A percentile compares a stretch with the other conserved stretches of the same genome.
Conservation (phyloP, 2,888 invertebrate species). For the Seira sanloemensis region DNA sequence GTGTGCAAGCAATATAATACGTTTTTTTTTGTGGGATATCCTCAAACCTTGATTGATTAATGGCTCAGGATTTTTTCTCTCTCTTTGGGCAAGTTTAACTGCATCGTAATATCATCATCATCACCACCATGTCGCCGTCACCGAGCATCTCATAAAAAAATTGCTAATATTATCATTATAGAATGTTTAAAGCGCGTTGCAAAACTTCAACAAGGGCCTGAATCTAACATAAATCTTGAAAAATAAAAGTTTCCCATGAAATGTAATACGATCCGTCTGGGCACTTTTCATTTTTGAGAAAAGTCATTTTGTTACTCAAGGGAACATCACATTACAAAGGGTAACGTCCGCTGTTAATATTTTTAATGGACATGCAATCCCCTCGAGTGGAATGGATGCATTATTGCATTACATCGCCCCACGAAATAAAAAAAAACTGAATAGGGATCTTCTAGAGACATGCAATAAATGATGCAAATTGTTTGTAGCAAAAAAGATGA, state of each 20-base stretch:
- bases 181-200: background rate
- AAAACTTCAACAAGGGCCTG: background rate
- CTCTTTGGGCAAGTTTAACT: conserved; percentile 4
- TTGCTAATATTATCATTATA: background rate
- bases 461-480: background rate
- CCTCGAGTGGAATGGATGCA: background rate
- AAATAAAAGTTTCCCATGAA: background rate
- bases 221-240: background rate
- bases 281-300: conserved; percentile 4
- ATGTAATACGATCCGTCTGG: background rate
- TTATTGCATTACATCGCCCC: background rate
- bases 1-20: background rate
- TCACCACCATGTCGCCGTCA: background rate
- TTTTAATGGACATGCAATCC: background rate
- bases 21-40: background rate
- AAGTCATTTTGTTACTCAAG: background rate
- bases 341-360: background rate
- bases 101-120: background rate
- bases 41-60: background rate
- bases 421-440: too few relatives aligned
- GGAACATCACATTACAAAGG: background rate
- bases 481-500: background rate
- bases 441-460: background rate
- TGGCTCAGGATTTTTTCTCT: background rate
- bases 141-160: background rate